Percentiles rank a stretch among this genome's conserved stretches.
Conservation (phyloP, 1,140 invertebrate genomes). For the Pseudomyrmex sp. region DNA sequence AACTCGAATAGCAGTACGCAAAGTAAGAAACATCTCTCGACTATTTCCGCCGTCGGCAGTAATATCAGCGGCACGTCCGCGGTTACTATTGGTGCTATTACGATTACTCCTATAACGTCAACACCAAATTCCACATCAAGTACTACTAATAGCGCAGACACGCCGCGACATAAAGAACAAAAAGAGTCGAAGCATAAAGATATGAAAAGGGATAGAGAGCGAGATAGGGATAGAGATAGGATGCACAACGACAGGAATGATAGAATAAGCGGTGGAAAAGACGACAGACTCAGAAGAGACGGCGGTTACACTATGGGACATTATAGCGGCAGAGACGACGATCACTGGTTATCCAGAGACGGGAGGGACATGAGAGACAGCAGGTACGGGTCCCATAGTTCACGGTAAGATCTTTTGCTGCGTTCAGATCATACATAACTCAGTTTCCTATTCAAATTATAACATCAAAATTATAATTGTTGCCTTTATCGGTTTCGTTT, state of each 20-base stretch:
- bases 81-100: conserved; percentile 80
- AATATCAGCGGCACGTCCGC: conserved; percentile 75
- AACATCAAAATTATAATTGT: too few relatives aligned
- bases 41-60: conserved; percentile 68
- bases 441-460: too few relatives aligned
- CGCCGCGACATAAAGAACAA: conserved; percentile 77
- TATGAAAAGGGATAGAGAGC: conserved; percentile 75
- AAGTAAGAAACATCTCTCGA: conserved; percentile 79
- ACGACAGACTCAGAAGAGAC: conserved; percentile 82
- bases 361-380: conserved; percentile 80
- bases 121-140: conserved; percentile 74
- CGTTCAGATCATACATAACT: not conserved
- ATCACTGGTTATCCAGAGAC: conserved; percentile 81
- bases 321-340: conserved; percentile 82
- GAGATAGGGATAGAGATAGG: conserved; percentile 77
- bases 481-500: not conserved
- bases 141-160: conserved; percentile 70
- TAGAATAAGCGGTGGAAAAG: conserved; percentile 77
- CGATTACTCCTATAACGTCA: conserved; percentile 79
- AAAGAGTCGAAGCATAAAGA: conserved; percentile 81
- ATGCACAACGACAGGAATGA: conserved; percentile 77
- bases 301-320: conserved; percentile 80
- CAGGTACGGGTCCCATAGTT: conserved; percentile 67
- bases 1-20: conserved; percentile 78
- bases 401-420: conserved; percentile 26